phyloP scores from a whole-genome alignment of 2,113 vertebrate species.

The Pteruthius melanotis region DNA sequence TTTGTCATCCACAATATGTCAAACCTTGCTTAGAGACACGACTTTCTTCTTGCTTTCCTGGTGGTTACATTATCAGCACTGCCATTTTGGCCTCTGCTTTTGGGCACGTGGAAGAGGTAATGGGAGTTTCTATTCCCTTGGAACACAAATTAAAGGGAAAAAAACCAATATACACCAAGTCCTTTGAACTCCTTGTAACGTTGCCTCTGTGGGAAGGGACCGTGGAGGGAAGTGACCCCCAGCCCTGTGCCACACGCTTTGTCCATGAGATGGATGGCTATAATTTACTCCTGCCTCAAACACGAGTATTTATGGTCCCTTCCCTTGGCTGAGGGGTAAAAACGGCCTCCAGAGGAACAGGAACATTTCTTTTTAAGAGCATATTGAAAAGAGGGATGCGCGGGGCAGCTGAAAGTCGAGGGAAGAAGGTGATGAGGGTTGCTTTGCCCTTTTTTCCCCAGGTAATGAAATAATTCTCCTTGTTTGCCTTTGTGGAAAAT shows the following conservation, averaged over 20 bases:
- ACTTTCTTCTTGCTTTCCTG: background rate
- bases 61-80: background rate
- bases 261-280: constrained; percentile 42
- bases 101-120: background rate
- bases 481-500: background rate
- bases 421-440: background rate
- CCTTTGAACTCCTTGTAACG: background rate
- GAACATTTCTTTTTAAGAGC: background rate
- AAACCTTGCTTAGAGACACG: background rate
- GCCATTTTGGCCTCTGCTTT: background rate
- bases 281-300: constrained; percentile 58
- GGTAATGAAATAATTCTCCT: background rate
- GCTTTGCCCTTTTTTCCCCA: background rate
- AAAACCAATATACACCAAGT: background rate
- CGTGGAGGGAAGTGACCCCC: background rate
- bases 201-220: background rate
- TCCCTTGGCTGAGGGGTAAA: constrained; percentile 37
- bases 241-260: background rate
- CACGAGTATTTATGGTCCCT: background rate
- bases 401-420: constrained; percentile 1
- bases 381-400: background rate
- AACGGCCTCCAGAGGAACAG: background rate
- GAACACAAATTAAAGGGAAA: background rate
- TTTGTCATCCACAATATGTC: background rate
- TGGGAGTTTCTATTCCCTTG: background rate